Percentiles rank a stretch among this genome's conserved stretches.
These are phyloP conservation scores for Gallinago jamesoni DNA, from an alignment of 2,113 vertebrate species.

Conservation along the genomic window DNA sequence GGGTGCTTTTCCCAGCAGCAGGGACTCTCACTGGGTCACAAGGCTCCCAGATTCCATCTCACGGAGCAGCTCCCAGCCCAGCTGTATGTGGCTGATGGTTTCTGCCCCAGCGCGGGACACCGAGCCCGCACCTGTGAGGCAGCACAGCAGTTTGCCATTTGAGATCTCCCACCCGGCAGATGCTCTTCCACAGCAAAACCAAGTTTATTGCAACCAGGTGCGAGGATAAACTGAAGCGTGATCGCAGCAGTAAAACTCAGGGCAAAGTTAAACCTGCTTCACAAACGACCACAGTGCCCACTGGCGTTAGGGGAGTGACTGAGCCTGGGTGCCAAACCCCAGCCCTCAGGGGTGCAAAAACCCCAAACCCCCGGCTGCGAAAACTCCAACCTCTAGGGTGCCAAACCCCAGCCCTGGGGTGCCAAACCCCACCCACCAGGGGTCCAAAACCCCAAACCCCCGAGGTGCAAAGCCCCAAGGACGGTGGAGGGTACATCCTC, in stretches of 20 bases:
- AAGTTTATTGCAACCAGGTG: accelerated
- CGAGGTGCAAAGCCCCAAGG: background rate
- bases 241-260: accelerated
- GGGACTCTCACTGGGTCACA: accelerated
- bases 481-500: background rate
- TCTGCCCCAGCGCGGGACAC: accelerated
- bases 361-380: background rate
- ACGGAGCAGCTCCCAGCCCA: background rate
- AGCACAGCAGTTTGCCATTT: accelerated
- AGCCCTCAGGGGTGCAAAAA: accelerated
- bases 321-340: background rate
- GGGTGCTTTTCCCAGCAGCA: background rate
- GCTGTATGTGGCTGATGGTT: accelerated
- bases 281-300: accelerated
- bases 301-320: accelerated
- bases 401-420: background rate
- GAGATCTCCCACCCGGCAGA: background rate
- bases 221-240: accelerated
- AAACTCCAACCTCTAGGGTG: background rate
- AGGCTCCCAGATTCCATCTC: background rate
- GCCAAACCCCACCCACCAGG: background rate
- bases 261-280: background rate
- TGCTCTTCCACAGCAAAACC: background rate
- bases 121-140: accelerated
- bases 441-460: background rate